Evolutionary conservation across 2,888 invertebrate genomes (phyloP).

Genomic region (Lamellibrachia satsuma): DNA sequence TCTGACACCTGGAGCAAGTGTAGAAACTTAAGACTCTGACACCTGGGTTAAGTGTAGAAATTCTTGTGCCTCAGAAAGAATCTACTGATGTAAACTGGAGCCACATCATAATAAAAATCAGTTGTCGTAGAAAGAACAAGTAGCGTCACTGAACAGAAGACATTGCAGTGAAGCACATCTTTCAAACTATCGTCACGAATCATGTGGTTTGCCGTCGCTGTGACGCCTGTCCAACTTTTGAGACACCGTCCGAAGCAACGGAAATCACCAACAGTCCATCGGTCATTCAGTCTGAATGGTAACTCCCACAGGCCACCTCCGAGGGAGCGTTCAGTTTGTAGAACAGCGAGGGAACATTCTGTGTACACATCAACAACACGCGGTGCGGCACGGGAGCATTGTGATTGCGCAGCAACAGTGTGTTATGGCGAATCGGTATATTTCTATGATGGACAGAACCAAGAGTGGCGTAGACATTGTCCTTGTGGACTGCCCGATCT

Average conservation of each 20-base stretch:
- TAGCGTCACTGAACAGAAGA: not conserved
- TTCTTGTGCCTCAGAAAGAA: too few relatives aligned
- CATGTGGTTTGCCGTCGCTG: not conserved
- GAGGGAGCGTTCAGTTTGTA: not conserved
- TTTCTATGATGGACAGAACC: not conserved
- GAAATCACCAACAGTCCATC: not conserved
- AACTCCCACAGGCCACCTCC: not conserved
- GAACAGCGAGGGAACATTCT: not conserved
- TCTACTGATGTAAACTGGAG: not conserved
- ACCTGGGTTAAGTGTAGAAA: too few relatives aligned
- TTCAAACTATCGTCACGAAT: not conserved
- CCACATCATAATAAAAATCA: not conserved
- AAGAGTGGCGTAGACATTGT: not conserved
- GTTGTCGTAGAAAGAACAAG: not conserved
- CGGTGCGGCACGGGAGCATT: not conserved
- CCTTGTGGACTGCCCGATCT: not conserved
- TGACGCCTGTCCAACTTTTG: not conserved
- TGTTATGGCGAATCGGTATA: constrained; percentile 12
- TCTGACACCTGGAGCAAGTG: too few relatives aligned
- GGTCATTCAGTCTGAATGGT: not conserved
- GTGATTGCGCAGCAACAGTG: not conserved
- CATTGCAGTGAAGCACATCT: not conserved
- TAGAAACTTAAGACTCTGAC: too few relatives aligned
- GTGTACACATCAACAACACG: not conserved
- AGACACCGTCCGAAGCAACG: not conserved